Conservation (phyloP, 2,113 vertebrate species). For the Neodon shergylaensis region DNA sequence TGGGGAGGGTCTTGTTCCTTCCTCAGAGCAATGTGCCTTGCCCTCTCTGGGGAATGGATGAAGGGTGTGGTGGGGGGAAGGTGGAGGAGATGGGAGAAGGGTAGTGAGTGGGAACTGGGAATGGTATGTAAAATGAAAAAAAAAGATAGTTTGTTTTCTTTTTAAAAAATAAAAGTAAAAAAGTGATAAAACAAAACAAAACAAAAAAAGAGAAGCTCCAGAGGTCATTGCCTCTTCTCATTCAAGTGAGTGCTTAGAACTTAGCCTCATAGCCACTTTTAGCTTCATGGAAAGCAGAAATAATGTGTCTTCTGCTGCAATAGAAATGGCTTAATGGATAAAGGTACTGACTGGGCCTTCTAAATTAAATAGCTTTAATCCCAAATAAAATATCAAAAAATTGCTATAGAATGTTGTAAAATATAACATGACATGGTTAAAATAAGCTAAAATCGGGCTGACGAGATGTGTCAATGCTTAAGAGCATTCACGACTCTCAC, state of each 20-base stretch:
- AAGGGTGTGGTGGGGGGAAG: no score
- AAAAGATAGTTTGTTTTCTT: no score
- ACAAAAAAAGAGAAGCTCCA: background rate
- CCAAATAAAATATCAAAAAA: background rate
- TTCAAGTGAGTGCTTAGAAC: background rate
- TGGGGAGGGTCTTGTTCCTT: no score
- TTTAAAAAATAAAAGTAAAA: no score
- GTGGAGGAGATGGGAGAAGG: no score
- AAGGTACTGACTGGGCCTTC: no score
- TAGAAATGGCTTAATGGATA: background rate
- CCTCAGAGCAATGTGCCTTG: no score
- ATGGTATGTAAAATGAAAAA: no score
- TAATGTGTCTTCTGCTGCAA: background rate
- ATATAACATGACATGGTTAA: background rate
- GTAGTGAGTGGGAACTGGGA: no score
- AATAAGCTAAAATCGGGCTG: background rate
- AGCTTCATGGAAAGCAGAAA: background rate
- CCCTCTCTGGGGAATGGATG: no score
- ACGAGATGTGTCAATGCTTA: background rate
- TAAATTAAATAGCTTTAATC: background rate
- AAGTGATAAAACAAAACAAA: no score
- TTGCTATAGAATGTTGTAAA: background rate
- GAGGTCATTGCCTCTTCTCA: background rate
- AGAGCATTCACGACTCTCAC: background rate
- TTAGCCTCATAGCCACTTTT: background rate